phyloP scores from a whole-genome alignment of 2,888 invertebrate species.

The Diarsia rubi region DNA sequence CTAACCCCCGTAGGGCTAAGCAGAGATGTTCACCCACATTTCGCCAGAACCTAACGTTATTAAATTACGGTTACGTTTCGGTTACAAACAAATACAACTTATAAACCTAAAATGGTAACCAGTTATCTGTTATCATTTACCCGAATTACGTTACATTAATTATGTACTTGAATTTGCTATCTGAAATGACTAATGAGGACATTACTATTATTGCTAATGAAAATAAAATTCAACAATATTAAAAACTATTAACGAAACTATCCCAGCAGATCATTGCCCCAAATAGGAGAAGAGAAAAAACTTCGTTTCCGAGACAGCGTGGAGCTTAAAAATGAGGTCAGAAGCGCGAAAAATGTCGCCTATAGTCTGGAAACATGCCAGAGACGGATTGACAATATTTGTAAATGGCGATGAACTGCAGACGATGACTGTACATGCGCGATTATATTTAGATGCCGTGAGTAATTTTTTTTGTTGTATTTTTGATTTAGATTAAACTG shows the following conservation, averaged over 20 bases:
- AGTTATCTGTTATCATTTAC: conserved; percentile 13
- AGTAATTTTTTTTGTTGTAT: conserved; percentile 55
- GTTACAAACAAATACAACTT: not conserved
- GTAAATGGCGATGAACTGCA: conserved; percentile 79
- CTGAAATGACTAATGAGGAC: conserved; percentile 26
- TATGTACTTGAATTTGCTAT: conserved; percentile 19
- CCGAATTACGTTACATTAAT: not conserved
- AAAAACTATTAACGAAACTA: conserved; percentile 2
- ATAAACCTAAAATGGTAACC: conserved; percentile 1
- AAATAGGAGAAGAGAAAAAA: conserved; percentile 65
- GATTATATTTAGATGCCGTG: conserved; percentile 67
- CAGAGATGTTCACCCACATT: not conserved
- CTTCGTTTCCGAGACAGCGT: conserved; percentile 78
- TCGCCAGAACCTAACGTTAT: not conserved
- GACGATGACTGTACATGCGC: conserved; percentile 69
- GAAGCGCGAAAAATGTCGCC: conserved; percentile 83
- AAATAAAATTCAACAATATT: not conserved
- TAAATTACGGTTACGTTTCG: not conserved
- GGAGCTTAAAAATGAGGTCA: conserved; percentile 81
- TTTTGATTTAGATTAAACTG: conserved; percentile 48
- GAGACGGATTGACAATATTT: conserved; percentile 71
- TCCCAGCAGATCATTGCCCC: conserved; percentile 66
- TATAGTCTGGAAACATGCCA: conserved; percentile 80
- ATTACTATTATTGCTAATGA: not conserved
- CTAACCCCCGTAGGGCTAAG: not conserved